These are phyloP conservation scores for Dyspetes luteomarginatus DNA, from an alignment of 2,888 invertebrate species.

Conservation along the genomic window DNA sequence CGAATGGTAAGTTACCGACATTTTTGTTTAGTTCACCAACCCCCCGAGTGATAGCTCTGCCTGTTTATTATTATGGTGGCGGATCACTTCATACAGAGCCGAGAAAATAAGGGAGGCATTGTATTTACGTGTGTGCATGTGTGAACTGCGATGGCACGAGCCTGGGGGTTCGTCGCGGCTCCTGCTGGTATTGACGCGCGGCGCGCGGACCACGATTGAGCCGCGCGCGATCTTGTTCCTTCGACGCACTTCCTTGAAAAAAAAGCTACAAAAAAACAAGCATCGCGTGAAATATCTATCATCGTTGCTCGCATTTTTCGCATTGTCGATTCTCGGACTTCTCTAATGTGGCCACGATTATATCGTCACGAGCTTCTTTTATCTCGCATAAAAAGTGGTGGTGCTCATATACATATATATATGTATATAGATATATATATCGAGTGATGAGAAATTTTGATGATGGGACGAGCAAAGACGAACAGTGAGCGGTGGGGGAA, in stretches of 20 bases:
- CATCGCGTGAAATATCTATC: background rate
- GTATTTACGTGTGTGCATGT: background rate
- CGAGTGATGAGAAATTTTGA: conserved; percentile 14
- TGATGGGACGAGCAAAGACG: conserved; percentile 49
- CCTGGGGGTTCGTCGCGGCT: conserved; percentile 19
- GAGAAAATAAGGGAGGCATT: background rate
- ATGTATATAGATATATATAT: background rate
- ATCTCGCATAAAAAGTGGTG: background rate
- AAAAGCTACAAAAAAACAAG: too few relatives aligned
- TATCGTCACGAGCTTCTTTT: background rate
- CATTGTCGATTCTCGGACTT: too few relatives aligned
- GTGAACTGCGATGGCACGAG: background rate
- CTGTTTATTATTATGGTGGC: background rate
- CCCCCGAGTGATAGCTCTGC: background rate
- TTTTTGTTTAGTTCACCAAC: background rate
- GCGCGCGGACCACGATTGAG: conserved; percentile 28
- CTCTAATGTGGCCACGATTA: too few relatives aligned
- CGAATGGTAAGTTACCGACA: background rate
- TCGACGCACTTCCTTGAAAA: too few relatives aligned
- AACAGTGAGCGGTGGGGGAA: conserved; percentile 31
- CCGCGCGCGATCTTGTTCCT: conserved; percentile 9
- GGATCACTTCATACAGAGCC: too few relatives aligned
- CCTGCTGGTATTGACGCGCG: conserved; percentile 57
- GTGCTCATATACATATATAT: conserved; percentile 1
- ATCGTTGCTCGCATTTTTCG: background rate